A percentile compares a stretch with the other conserved stretches of the same genome.
These are phyloP conservation scores for Podotricha telesiphe DNA, from an alignment of 2,888 invertebrate genomes.

Conservation along the genomic window DNA sequence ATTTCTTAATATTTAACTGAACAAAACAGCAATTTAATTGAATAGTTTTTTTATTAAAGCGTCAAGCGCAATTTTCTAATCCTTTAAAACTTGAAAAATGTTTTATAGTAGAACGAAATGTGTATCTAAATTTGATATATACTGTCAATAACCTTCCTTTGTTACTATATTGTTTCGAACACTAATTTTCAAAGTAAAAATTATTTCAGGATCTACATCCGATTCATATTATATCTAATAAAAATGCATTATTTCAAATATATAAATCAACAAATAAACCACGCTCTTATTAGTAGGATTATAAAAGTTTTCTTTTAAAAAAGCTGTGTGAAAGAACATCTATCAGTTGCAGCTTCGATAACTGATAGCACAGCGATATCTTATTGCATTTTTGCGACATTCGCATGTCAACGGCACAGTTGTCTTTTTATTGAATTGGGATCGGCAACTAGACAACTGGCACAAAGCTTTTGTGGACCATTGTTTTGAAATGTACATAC, in stretches of 20 bases:
- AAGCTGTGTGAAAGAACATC: background rate
- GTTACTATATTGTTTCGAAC: background rate
- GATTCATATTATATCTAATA: background rate
- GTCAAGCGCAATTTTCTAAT: too few relatives aligned
- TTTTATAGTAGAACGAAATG: background rate
- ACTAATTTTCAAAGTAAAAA: background rate
- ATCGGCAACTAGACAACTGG: conserved; percentile 26
- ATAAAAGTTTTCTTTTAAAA: conserved; percentile 11
- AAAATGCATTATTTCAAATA: background rate
- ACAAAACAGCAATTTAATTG: too few relatives aligned
- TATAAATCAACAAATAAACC: too few relatives aligned
- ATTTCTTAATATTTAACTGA: too few relatives aligned
- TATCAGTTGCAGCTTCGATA: conserved; percentile 7
- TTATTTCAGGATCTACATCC: background rate
- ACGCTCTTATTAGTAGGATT: too few relatives aligned
- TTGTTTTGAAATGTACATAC: conserved; percentile 3
- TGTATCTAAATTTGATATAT: background rate
- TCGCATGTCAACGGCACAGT: conserved; percentile 22
- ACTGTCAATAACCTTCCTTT: background rate
- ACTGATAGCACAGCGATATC: conserved; percentile 3
- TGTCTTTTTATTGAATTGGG: conserved; percentile 27
- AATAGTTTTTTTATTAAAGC: too few relatives aligned
- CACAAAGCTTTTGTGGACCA: conserved; percentile 25
- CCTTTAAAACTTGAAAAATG: too few relatives aligned
- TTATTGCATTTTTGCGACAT: conserved; percentile 25